Percentiles rank a stretch among this genome's conserved stretches.
Conservation (phyloP, 2,888 invertebrate genomes). For the Strigamia transsilvanica region DNA sequence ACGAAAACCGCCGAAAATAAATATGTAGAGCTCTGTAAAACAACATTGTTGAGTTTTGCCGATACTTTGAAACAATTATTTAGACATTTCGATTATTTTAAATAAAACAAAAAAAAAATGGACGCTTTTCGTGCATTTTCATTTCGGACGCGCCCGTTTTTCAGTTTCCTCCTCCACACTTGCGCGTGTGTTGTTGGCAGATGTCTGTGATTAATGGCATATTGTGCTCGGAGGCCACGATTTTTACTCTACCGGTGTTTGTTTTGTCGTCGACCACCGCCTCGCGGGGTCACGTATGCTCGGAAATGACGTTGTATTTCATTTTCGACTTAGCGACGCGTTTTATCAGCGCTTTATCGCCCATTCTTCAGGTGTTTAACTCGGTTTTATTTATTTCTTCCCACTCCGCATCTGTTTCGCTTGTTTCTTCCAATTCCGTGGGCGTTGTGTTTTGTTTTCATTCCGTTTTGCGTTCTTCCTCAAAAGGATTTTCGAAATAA, state of each 20-base stretch:
- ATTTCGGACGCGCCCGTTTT: neutral
- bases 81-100: neutral
- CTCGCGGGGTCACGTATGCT: neutral
- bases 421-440: neutral
- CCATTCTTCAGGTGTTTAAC: neutral
- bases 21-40: too few relatives aligned
- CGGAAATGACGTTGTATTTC: conserved; percentile 20
- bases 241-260: conserved; percentile 23
- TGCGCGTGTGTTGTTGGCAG: conserved; percentile 27
- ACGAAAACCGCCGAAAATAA: too few relatives aligned
- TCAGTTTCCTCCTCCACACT: neutral
- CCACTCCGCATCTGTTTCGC: neutral
- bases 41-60: too few relatives aligned
- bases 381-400: neutral
- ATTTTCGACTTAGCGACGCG: conserved; percentile 15
- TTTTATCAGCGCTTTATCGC: neutral
- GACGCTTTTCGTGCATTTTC: conserved; percentile 5
- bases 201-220: conserved; percentile 21
- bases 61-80: neutral
- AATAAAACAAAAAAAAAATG: neutral
- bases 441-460: neutral
- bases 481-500: too few relatives aligned
- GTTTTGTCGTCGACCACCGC: conserved; percentile 10
- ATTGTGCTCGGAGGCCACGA: neutral
- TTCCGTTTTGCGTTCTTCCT: neutral